Conservation (phyloP, 37 sponge, comb jelly and placozoan genomes). For the Aphrocallistes beatrix region DNA sequence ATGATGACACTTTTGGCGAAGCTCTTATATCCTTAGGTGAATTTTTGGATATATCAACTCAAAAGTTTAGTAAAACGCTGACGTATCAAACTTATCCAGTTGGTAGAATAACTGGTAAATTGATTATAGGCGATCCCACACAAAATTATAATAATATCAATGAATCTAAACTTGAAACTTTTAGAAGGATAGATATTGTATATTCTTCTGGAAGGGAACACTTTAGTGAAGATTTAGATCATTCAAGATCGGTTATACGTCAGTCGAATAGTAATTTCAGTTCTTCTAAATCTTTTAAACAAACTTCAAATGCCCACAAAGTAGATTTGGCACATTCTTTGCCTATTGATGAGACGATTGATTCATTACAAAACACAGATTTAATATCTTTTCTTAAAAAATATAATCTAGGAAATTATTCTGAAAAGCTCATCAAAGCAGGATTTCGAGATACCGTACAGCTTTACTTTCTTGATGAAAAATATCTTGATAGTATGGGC, state of each 20-base stretch:
- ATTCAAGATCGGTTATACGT: not conserved
- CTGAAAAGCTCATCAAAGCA: not conserved
- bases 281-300: no score
- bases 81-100: conserved; percentile 7
- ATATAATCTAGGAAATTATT: not conserved
- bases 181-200: not conserved
- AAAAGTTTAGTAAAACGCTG: not conserved
- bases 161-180: not conserved
- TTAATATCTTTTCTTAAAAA: not conserved
- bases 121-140: not conserved
- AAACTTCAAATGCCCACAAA: no score
- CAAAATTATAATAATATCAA: not conserved
- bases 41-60: not conserved
- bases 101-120: not conserved
- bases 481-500: not conserved
- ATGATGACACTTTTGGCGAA: conserved; percentile 15
- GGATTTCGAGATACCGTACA: not conserved
- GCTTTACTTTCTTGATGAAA: not conserved
- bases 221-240: not conserved
- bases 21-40: not conserved
- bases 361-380: not conserved
- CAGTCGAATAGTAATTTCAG: not conserved
- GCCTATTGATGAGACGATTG: not conserved
- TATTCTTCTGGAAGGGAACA: not conserved
- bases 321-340: no score